These are phyloP conservation scores for Metopolophium dirhodum DNA, from an alignment of 1,140 invertebrate genomes.

Conservation along the genomic window DNA sequence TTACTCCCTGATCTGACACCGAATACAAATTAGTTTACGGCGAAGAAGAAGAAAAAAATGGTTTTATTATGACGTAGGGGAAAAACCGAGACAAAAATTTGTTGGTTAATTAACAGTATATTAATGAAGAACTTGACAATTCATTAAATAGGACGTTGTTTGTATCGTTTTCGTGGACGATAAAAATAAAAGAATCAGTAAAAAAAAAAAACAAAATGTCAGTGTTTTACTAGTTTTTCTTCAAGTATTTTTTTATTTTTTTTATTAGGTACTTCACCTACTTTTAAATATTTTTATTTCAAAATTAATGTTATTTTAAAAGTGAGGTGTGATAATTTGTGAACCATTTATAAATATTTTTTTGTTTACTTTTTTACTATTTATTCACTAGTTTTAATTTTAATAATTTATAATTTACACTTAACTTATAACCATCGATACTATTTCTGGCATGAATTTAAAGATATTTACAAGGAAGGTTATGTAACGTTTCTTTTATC, in stretches of 20 bases:
- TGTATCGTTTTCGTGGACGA: neutral
- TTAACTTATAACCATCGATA: no score
- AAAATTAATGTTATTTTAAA: no score
- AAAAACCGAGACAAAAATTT: conserved; percentile 14
- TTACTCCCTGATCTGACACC: neutral
- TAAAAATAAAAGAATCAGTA: neutral
- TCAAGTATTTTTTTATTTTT: neutral
- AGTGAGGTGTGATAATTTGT: no score
- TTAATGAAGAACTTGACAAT: conserved; percentile 18
- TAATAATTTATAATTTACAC: no score
- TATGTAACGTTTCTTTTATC: no score
- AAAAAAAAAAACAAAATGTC: neutral
- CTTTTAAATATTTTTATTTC: no score
- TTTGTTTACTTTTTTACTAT: no score
- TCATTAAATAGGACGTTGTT: neutral
- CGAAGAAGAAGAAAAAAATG: neutral
- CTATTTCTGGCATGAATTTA: no score
- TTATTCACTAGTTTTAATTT: no score
- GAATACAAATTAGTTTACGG: conserved; percentile 17
- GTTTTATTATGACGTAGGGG: neutral
- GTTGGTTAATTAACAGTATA: conserved; percentile 19
- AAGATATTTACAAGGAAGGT: no score
- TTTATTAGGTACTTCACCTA: neutral
- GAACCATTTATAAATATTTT: no score
- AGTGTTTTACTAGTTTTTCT: neutral